Base-by-base conservation (phyloP, 2,888 invertebrate genomes). In the Phoronis australis region DNA sequence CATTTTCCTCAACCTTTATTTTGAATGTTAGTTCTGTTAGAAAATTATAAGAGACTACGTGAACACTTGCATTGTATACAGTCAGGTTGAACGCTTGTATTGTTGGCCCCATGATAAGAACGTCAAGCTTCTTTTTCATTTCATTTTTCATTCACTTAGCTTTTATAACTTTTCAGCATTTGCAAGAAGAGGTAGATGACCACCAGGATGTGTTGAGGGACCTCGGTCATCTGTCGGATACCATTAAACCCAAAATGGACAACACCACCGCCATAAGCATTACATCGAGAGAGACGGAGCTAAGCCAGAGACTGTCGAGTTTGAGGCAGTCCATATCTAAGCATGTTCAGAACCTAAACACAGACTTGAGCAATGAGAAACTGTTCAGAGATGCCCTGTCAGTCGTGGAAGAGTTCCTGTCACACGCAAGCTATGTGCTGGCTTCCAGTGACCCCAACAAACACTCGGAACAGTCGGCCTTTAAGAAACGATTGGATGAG, bases 161-260 rank as follows among this genome's bases (percentile, higher is more conserved):
- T 15, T 46, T 37, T 18, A 45, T 37, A 51, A 37, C 21, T 48
- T 62, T 65, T 5, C 65, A 73, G 73, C 55, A 60, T 12, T 55
- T 72, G 1, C 64, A 64, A 44, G 48, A 48, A 41, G 68, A 70
- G 25, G 45, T 73, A 21, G 69, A 73, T 39, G 53, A 56, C 37
- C 62, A 64, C 55, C 68, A 67, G 44, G 50, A 56, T 4, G 58
- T 62, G 44, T 54, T 71, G 42, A 55, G 61, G 12, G 49, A 53
- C 15, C 78, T 94, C 24, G 87, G 62, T 42, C 48, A 58, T 21
- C 55, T 69, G 38, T 67, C 68, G 55, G 67, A 69, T 50, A 57
- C 61, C 42, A 61, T 73, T 42, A 66, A 65, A 9, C 60, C 61
- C 45, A 59, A 64, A 47, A 64, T 72, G 64, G 68, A 69, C 54